Base-by-base conservation (phyloP, 2,797 vertebrate species). In the Schizothorax lantsangensis region DNA sequence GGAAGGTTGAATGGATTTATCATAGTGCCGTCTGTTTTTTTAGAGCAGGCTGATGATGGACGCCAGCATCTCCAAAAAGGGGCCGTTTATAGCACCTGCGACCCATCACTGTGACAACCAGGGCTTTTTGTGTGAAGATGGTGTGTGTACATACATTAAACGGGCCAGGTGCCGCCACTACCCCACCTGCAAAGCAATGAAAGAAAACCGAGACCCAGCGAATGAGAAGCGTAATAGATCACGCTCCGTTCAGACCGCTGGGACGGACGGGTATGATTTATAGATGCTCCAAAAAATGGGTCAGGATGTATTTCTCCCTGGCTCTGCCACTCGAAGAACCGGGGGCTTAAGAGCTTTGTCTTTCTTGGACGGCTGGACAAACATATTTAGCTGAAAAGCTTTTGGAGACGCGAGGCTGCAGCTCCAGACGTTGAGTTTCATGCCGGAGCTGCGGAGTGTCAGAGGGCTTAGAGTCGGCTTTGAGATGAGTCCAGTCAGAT, bases 221-320 rank as follows among this genome's bases (percentile, higher is more conserved):
- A 23, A 74, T 38, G 64, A 85, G 66, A 91, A 89, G 88, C 88
- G 75, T 92, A 92, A 95, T 95, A 94, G 94, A 95, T 95, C 92
- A 94, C 81, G 84, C 88, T 90, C 92, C 89, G 89, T 91, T 90
- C 88, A 90, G 90, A 93, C 89, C 88, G n/a, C 89, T 91, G 89
- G 91, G 88, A 93, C 89, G 88, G 91, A 89, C 86, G 84, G 90
- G 91, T 88, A 91, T 94, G 94, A 95, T 92, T 92, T 93, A 92
- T 93, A 89, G 91, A 92, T 91, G 91, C 92, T 92, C 89, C 88
- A 94, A 92, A 95, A 95, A 95, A 93, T 95, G 94, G 94, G 89
- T 92, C 88, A 89, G 80, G 47, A 68, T 62, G n/a, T 68, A 45
- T 79, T 75, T 81, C 81, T 75, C 66, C 83, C 30, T 64, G 80